A percentile compares a stretch with the other conserved stretches of the same genome.
These are phyloP conservation scores for Motacilla alba DNA, from an alignment of 2,113 vertebrate genomes.

Conservation along the genomic window DNA sequence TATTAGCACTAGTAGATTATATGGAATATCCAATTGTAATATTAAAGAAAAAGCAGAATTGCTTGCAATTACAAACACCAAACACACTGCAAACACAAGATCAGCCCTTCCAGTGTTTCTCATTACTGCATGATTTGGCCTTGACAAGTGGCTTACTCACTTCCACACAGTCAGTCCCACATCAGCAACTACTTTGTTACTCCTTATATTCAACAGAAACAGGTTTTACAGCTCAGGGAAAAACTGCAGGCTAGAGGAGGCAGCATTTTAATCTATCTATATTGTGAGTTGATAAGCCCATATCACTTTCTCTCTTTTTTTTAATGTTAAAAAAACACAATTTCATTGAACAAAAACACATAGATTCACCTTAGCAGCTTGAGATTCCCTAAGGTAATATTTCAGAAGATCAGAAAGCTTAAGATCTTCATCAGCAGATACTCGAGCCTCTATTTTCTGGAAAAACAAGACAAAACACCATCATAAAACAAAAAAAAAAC, in stretches of 20 bases:
- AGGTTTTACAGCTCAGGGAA: not conserved
- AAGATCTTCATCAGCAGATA: slow-evolving; percentile 96
- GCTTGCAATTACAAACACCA: not conserved
- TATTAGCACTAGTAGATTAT: not conserved
- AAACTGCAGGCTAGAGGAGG: not conserved
- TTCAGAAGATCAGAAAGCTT: slow-evolving; percentile 97
- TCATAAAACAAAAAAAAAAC: not conserved
- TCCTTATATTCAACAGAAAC: not conserved
- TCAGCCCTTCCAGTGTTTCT: not conserved
- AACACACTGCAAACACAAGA: not conserved
- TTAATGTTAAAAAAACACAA: not conserved
- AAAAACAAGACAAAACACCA: not conserved
- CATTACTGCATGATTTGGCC: not conserved
- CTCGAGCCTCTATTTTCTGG: slow-evolving; percentile 96
- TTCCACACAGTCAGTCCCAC: not conserved
- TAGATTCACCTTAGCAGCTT: slow-evolving; percentile 92
- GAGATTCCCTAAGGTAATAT: slow-evolving; percentile 97
- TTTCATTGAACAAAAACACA: not conserved
- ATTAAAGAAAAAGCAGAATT: not conserved
- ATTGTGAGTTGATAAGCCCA: not conserved
- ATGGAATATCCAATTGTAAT: not conserved
- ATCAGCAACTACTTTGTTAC: not conserved
- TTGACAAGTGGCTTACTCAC: not conserved
- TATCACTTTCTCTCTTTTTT: not conserved
- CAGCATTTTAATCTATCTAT: not conserved